Base-by-base conservation (phyloP, 2,888 invertebrate species). In the Nemotelus pantherinus region DNA sequence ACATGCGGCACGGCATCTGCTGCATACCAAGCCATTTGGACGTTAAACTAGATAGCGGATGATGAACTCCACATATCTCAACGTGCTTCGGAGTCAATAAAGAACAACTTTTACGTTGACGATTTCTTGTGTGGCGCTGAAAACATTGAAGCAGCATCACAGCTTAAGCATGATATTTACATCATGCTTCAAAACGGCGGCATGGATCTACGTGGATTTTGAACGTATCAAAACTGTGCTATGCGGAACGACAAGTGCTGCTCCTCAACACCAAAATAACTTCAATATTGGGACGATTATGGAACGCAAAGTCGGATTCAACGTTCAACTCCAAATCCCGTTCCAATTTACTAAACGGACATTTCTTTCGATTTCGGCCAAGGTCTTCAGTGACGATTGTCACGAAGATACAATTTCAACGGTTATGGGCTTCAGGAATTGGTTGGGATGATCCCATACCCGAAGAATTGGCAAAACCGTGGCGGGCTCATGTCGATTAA, bases 1-100 rank as follows among this genome's bases (percentile, higher is more conserved):
- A 80, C 77, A 0, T 79, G 79, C 48, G 80, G 79, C 3, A 74
- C 77, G 7, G 78, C 80, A 1, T 74, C 80, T 2, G 74, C 80
- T 7, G 79, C 80, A 25, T 72, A 80, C 50, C 58, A 78, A 50
- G 76, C 76, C 0, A 78, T 80, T 9, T 78, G 77, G 60, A 65
- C 77, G 25, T 45, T 80, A 25, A 77, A 80, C 47, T 77, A 78
- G 50, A 72, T 71, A 9, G 79, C 78, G 39, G 67, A 48, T 2
- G 76, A 77, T 25, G 57, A 71, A 10, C 58, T 45, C 41, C 5
- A 2, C 10, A 44, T 25, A 48, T 45, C 43, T 50, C 67, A 63
- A 2, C n/a, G 10, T 25, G 77, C 78, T 7, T 63, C 44, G 9
- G 44, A 71, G n/a, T 47, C 25, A 3, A 79, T 80, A 7, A 39